Evolutionary conservation across 2,113 vertebrate species (phyloP), one percentile per base, ranked within the genome.

Genomic region (Brachyistius frenatus): DNA sequence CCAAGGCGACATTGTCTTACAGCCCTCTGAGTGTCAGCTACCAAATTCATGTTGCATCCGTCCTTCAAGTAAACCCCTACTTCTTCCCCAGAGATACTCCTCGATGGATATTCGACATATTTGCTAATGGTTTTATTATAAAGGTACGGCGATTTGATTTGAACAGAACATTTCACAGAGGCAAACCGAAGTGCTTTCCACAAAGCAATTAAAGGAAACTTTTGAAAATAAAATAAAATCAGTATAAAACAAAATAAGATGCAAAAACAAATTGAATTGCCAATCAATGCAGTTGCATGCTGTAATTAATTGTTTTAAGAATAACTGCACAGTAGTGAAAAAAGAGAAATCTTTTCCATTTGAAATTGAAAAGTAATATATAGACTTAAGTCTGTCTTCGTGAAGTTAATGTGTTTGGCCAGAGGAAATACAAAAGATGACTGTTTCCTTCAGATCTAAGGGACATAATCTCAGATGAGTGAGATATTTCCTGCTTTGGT

Each of bases 1-100:
- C 78, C 80, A 88, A 90, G 84, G 88, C 88, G 73, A 91, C 90
- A 87, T 88, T 90, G 89, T 92, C 89, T 93, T 90, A 80, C 85
- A 85, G 73, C 62, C 66, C 60, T 73, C 60, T 11, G 52, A 84
- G 66, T 71, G 76, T 79, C 84, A 77, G 71, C 76, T 60, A 83
- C 77, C 47, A 74, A 85, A 91, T 87, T 86, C 77, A 70, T 8
- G 33, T 37, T 66, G 67, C 62, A 44, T 66, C 76, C 68, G 80
- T 85, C 87, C 84, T 88, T 88, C 76, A 68, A 60, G 61, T 78
- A 54, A 56, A 66, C 8, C 5, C 37, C 4, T n/a, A 32, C 56
- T 61, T 32, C 63, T 46, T 44, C 36, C 67, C 37, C 41, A 14
- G 3, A 66, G 39, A 3, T 60, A 32, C 41, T 78, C 11, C 32